A percentile compares a stretch with the other conserved stretches of the same genome.
These are phyloP conservation scores for Catharus fuscescens DNA, from an alignment of 2,113 vertebrate species.

Conservation along the genomic window DNA sequence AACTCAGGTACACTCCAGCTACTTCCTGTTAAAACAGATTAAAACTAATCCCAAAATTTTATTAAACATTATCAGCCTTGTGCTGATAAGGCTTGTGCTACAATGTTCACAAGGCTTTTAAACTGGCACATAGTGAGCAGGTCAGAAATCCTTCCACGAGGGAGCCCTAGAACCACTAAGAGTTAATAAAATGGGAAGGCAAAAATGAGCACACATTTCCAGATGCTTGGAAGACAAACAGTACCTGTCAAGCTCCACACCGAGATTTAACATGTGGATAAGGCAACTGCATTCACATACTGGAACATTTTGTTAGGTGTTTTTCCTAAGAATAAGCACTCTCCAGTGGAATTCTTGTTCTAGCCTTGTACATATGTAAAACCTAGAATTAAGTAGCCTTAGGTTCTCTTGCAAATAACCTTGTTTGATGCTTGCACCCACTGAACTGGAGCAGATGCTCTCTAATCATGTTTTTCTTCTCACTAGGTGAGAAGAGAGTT, in stretches of 20 bases:
- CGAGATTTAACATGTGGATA: neutral
- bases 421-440: neutral
- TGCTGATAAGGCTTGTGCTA: neutral
- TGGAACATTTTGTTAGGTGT: neutral
- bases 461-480: neutral
- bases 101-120: neutral
- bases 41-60: neutral
- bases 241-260: neutral
- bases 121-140: neutral
- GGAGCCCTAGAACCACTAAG: neutral
- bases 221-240: neutral
- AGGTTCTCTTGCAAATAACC: neutral
- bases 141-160: neutral
- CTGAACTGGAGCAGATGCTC: neutral
- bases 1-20: neutral
- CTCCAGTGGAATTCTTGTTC: neutral
- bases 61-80: neutral
- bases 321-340: neutral
- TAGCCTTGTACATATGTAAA: neutral
- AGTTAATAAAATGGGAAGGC: neutral
- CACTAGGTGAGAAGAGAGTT: neutral
- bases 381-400: neutral
- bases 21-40: neutral
- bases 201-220: neutral
- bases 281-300: neutral